Evolutionary conservation across 1,140 invertebrate species (phyloP), one percentile per base, ranked within the genome.

Genomic region (Drosophila ambigua): DNA sequence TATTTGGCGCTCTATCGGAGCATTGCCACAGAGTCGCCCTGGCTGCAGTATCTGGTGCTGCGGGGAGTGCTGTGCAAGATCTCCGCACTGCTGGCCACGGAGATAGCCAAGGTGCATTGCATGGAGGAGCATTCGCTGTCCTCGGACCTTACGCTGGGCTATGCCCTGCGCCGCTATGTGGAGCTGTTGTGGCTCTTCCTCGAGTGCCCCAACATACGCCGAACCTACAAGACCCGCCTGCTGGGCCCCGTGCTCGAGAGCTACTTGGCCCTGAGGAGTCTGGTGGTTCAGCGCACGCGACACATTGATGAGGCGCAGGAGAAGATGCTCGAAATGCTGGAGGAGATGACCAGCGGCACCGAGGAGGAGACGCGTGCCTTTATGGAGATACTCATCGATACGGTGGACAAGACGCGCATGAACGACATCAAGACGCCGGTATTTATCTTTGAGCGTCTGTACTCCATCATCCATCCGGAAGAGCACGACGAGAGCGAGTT

Each of bases 401-500:
- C 98, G 0, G 96, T 99, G 1, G 96, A 98, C 84, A 98, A 98
- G 87, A 99, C 98, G 83, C 96, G 96, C 49, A 93, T 96, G 26
- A 96, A 98, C 90, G 98, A 99, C 92, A 96, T 98, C 52, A 94
- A 97, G 65, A 99, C 98, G 2, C 98, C 98, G 0, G 98, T 99
- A 6, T 99, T 99, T 69, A 98, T 99, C 53, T 99, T 99, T 92
- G 98, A 99, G 93, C 94, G 98, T 46, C 94, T 99, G 0, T 99
- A 98, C 90, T 99, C 98, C 5, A 98, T 99, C 58, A 99, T 99
- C 68, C 98, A 98, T 92, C 98, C 98, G 0, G 98, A 99, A 92
- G 98, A 99, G 92, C 99, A 98, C 85, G 98, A 99, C 91, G 95
- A 98, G 13, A 97, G 97, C 1, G 98, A 99, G 93, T 99, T 99